Evolutionary conservation across 1,140 invertebrate genomes (phyloP), one percentile per base, ranked within the genome.

Genomic region (Cylas formicarius): DNA sequence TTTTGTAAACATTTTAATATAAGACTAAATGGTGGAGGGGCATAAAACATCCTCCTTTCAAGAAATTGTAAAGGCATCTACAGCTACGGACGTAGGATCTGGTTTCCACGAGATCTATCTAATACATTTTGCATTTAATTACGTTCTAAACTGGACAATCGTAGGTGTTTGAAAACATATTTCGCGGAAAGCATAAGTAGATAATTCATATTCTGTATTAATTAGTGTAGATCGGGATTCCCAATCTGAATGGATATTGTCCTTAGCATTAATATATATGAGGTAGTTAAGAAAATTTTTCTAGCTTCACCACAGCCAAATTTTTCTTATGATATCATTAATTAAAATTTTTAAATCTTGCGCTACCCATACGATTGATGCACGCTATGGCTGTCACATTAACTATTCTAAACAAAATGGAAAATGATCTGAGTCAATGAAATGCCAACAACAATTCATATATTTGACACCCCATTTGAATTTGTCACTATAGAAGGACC

Each of bases 1-100:
- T 59, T 61, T 27, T 39, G 13, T 6, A 60, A 26, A 13, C 20
- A n/a, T 34, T 48, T 55, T 20, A 50, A 18, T 24, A 58, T 55
- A 61, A 14, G 0, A n/a, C 47, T 16, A 47, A 65, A 65, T n/a
- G 56, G 58, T 4, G 58, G 58, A 42, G 61, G 61, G 0, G 58
- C 58, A 39, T 60, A 61, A 52, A 63, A 59, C 7, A 34, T 47
- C 26, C 21, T 39, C 18, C 21, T 16, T 41, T 52, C 58, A 62
- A n/a, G 27, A n/a, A 1, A 60, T 14, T 8, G 56, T 60, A 48
- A 63, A 61, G 2, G 56, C 55, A 42, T 60, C 57, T 7, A 60
- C 44, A 16, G 28, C 19, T n/a, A 10, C 29, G 0, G 52, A 45
- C 16, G 49, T 47, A 0, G 54, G 43, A 32, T 61, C 57, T 16